phyloP scores from a whole-genome alignment of 2,113 vertebrate species.

The Pholis gunnellus region DNA sequence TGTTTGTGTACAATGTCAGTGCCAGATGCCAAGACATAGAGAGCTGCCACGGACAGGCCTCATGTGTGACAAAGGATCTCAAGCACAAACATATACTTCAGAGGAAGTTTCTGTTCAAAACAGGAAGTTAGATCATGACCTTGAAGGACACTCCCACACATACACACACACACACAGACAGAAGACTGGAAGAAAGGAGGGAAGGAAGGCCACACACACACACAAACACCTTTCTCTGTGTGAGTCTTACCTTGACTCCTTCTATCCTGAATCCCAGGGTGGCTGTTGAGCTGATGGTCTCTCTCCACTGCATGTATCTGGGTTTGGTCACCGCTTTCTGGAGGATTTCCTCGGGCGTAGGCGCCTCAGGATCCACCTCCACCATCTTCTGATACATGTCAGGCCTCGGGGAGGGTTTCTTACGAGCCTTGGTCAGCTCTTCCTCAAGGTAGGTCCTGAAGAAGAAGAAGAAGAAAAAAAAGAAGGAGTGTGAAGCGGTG shows the following conservation, averaged over 20 bases:
- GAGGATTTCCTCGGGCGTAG: conserved; percentile 88
- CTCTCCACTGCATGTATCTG: conserved; percentile 99
- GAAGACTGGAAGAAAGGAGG: conserved; percentile 48
- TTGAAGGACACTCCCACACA: conserved; percentile 40
- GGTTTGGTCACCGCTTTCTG: conserved; percentile 95
- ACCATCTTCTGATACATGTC: conserved; percentile 99
- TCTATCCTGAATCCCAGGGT: conserved; percentile 97
- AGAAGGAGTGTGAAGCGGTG: background rate
- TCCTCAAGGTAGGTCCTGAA: conserved; percentile 95
- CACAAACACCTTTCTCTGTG: background rate
- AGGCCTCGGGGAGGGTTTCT: conserved; percentile 93
- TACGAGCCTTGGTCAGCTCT: conserved; percentile 95
- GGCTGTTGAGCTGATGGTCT: conserved; percentile 97
- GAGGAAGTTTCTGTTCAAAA: conserved; percentile 73
- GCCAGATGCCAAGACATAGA: conserved; percentile 77
- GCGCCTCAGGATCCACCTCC: conserved; percentile 92
- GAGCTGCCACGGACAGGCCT: conserved; percentile 82
- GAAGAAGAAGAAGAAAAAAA: background rate
- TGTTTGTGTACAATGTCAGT: conserved; percentile 66
- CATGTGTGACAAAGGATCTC: conserved; percentile 71
- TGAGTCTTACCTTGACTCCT: conserved; percentile 92
- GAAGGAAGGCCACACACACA: conserved; percentile 43
- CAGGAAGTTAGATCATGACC: conserved; percentile 71
- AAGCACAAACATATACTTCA: conserved; percentile 47
- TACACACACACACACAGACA: conserved; percentile 8